Evolutionary conservation across 2,113 vertebrate genomes (phyloP), one percentile per base, ranked within the genome.

Genomic region (Archocentrus centrarchus): DNA sequence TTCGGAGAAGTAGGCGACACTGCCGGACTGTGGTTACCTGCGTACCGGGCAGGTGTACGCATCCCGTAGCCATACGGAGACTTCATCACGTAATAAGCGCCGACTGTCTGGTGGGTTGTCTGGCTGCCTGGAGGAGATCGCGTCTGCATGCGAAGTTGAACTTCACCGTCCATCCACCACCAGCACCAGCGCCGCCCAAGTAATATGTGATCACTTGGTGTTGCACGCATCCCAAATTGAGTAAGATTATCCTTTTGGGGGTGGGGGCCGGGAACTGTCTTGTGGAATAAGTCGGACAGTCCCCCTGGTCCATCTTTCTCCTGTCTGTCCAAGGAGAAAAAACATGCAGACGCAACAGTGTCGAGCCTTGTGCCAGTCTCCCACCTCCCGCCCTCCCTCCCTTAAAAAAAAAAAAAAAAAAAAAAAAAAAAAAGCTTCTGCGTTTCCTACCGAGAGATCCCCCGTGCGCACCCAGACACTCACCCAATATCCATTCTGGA

Each of bases 301-400:
- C 76, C 73, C 35, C 39, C 57, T 47, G 82, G 80, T 84, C 84
- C 84, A 80, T 85, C 68, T 63, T 83, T 68, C 57, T 30, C 70
- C 63, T 79, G 68, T 85, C 61, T 86, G 70, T 87, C 86, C 85
- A 78, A 73, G 66, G 84, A 89, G 76, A 30, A 47, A 66, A 91
- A 85, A 85, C 86, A 85, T 81, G 84, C 75, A 89, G 89, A 93
- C 89, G 93, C 92, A 94, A 94, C 94, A 94, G 93, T 93, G 91
- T 93, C 88, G 80, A 83, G 83, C 59, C 85, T 89, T 89, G 82
- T 92, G 82, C 87, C 89, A 80, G 82, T 83, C 78, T 68, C 80
- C 78, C 83, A 60, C 37, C 79, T 59, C 64, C 55, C 44, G 1
- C 83, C 81, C 85, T 76, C 77, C 80, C 39, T 35, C 70, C 63